phyloP scores from a whole-genome alignment of 2,113 vertebrate genomes.

The Corapipo altera region DNA sequence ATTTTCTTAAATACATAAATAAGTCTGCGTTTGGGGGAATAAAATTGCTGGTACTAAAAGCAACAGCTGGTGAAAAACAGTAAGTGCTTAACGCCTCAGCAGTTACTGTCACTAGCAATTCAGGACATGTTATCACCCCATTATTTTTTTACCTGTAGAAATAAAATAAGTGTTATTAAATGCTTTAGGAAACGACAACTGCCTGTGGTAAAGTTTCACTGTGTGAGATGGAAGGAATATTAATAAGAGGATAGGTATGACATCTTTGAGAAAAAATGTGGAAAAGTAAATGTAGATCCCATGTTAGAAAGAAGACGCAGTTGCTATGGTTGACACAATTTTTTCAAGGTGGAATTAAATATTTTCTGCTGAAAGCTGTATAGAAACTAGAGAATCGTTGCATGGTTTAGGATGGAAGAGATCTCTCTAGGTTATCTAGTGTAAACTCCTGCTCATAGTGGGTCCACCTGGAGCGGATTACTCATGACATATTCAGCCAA shows the following conservation, averaged over 20 bases:
- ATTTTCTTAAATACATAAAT: background rate
- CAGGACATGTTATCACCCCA: background rate
- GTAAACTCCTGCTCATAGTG: background rate
- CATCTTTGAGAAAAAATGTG: background rate
- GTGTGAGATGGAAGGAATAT: background rate
- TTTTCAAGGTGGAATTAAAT: background rate
- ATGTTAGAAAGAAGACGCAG: background rate
- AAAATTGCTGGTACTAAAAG: slow-evolving; percentile 25
- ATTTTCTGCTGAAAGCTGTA: background rate
- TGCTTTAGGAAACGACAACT: background rate
- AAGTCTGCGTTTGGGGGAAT: background rate
- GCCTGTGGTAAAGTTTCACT: background rate
- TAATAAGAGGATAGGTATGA: background rate
- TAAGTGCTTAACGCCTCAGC: background rate
- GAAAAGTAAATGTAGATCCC: background rate
- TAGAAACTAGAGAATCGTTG: background rate
- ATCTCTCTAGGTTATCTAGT: background rate
- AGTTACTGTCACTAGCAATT: slow-evolving; percentile 11
- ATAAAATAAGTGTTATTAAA: slow-evolving; percentile 21
- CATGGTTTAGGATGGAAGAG: background rate
- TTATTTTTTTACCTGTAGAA: slow-evolving; percentile 14
- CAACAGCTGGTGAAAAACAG: slow-evolving; percentile 9
- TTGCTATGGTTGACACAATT: background rate
- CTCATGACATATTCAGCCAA: background rate
- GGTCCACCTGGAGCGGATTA: background rate